Percentiles rank a stretch among this genome's conserved stretches.
These are phyloP conservation scores for Anabas testudineus DNA, from an alignment of 2,797 vertebrate species.

Conservation along the genomic window DNA sequence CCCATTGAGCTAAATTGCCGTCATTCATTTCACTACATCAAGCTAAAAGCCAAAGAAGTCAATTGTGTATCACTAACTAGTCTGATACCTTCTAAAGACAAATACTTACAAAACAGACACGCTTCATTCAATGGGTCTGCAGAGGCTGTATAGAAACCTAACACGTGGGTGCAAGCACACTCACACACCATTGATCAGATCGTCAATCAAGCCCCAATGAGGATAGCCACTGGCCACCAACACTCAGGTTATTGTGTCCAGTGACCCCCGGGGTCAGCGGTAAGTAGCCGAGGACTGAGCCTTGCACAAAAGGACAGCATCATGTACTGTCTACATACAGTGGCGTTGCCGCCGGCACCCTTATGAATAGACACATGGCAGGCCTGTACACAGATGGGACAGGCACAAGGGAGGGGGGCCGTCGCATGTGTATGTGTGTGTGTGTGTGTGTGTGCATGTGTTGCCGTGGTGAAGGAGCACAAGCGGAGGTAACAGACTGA, in stretches of 20 bases:
- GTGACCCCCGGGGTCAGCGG: constrained; percentile 84
- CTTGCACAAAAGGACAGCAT: constrained; percentile 75
- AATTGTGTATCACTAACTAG: constrained; percentile 80
- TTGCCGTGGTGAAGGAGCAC: constrained; percentile 81
- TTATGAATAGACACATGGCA: constrained; percentile 85
- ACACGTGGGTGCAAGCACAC: constrained; percentile 61
- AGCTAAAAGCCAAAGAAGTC: constrained; percentile 55
- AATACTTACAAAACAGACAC: constrained; percentile 69
- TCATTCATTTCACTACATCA: constrained; percentile 66
- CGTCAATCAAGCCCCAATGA: constrained; percentile 85
- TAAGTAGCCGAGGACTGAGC: constrained; percentile 73
- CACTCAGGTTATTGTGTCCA: constrained; percentile 79
- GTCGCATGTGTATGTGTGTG: constrained; percentile 8
- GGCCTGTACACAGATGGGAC: constrained; percentile 86
- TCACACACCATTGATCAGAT: constrained; percentile 67
- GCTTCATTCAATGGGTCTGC: constrained; percentile 60
- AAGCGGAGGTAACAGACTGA: constrained; percentile 80
- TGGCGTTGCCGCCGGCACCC: constrained; percentile 72
- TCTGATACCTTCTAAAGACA: constrained; percentile 68
- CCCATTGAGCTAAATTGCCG: constrained; percentile 61
- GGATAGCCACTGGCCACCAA: constrained; percentile 83
- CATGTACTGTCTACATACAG: constrained; percentile 82
- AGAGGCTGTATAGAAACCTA: constrained; percentile 49
- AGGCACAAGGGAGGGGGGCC: constrained; percentile 46
- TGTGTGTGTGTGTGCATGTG: constrained; percentile 34